Evolutionary conservation across 2,888 invertebrate genomes (phyloP).

Genomic region (Eucera pruinosa): DNA sequence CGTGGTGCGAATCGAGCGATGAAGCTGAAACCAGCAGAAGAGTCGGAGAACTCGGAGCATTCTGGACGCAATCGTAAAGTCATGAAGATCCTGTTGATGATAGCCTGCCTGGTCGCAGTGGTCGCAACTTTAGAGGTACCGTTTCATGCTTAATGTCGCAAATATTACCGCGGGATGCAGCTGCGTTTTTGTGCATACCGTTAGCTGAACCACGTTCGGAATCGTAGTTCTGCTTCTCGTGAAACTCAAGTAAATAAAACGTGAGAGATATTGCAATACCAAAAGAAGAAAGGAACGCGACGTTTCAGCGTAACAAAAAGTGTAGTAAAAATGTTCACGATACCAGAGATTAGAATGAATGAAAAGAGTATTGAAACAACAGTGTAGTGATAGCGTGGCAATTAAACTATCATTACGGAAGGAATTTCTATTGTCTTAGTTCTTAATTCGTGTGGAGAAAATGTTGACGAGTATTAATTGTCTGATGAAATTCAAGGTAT

Average conservation of each 20-base stretch:
- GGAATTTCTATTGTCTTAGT: background rate
- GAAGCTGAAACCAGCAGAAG: slow-evolving; percentile 40
- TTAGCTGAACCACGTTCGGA: slow-evolving; percentile 29
- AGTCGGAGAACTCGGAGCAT: slow-evolving; percentile 15
- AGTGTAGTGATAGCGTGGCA: too few species aligned
- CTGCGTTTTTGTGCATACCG: slow-evolving; percentile 50
- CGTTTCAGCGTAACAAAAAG: background rate
- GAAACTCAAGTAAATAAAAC: background rate
- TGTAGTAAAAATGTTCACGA: background rate
- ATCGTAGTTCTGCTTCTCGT: slow-evolving; percentile 1
- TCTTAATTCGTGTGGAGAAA: background rate
- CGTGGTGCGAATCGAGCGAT: slow-evolving; percentile 14
- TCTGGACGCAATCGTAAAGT: slow-evolving; percentile 45
- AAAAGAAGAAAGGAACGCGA: too few species aligned
- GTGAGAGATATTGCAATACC: background rate
- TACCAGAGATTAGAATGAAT: too few species aligned
- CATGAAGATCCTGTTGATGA: slow-evolving; percentile 66
- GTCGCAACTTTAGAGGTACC: slow-evolving; percentile 66
- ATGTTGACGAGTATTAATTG: background rate
- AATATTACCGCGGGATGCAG: slow-evolving; percentile 31
- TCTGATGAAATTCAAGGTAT: slow-evolving; percentile 3
- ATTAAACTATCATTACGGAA: background rate
- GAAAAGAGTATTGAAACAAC: too few species aligned
- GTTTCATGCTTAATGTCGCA: slow-evolving; percentile 44
- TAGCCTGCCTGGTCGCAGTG: slow-evolving; percentile 52